Evolutionary conservation across 2,888 invertebrate genomes (phyloP), one percentile per base, ranked within the genome.

Genomic region (Cryptocheilus praepositus): DNA sequence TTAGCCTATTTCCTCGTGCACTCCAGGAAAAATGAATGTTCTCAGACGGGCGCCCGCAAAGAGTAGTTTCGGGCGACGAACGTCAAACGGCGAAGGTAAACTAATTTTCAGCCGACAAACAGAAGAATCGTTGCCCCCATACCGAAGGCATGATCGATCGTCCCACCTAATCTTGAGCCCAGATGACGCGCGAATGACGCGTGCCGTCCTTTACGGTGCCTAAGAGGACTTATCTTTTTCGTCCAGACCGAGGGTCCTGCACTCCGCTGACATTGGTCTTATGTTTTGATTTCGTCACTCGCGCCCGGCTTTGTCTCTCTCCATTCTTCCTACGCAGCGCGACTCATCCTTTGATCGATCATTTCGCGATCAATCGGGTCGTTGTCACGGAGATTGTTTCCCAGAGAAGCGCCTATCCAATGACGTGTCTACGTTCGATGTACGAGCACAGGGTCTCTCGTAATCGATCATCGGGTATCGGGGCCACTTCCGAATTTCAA

Each of bases 391-490:
- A 71, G 70, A 81, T 80, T 76, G 78, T 80, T 80, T 77, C 80
- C 71, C 65, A 69, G 67, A 62, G 72, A 25, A 70, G 72, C 58
- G 70, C 11, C 69, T 71, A 71, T 59, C 70, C 73, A 64, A 36
- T 53, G 70, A 64, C 67, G 69, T 71, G 78, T 71, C 74, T 64
- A 52, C 71, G 69, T 45, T 58, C 45, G 57, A 67, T 44, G 44
- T 18, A 56, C 75, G 72, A 71, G 71, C 55, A 69, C 75, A 59
- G 58, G 43, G 56, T 62, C 76, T 73, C 77, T 62, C 78, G 70
- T 63, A 76, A 82, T 81, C 81, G 76, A 81, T 81, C 82, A 81
- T 77, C 81, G 67, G 61, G 73, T 59, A 76, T 72, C 74, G 72
- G 65, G 62, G 71, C 71, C 70, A 64, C 75, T 77, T 79, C 70